These are phyloP conservation scores for Scolanthus callimorphus DNA, from an alignment of 92 coral and sea anemone species.

Conservation along the genomic window DNA sequence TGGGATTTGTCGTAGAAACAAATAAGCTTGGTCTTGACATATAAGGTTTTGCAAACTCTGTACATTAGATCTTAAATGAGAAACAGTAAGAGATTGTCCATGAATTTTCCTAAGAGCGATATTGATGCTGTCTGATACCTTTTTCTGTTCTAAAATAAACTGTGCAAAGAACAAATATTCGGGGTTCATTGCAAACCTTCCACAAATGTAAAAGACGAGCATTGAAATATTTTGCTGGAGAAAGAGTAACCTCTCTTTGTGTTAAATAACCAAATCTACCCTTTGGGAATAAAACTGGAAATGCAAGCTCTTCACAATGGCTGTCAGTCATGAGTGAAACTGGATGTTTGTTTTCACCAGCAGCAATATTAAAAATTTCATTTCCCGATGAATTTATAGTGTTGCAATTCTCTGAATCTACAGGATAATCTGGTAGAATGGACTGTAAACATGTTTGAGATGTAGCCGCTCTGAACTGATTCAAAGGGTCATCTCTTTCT, in stretches of 20 bases:
- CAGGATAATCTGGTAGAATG: conserved; percentile 47
- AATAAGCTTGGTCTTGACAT: conserved; percentile 21
- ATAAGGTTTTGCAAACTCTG: conserved; percentile 54
- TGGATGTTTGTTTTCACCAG: conserved; percentile 55
- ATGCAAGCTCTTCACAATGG: conserved; percentile 53
- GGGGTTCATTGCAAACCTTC: conserved; percentile 44
- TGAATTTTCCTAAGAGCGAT: conserved; percentile 49
- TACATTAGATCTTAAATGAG: conserved; percentile 43
- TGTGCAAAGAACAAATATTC: conserved; percentile 55
- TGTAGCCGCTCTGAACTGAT: conserved; percentile 35
- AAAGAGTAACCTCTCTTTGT: conserved; percentile 24
- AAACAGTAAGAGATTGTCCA: conserved; percentile 30
- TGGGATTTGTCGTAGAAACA: conserved; percentile 54
- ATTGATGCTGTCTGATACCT: conserved; percentile 10
- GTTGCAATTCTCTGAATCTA: conserved; percentile 7
- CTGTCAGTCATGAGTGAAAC: conserved; percentile 43
- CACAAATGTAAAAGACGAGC: conserved; percentile 24
- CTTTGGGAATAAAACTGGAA: conserved; percentile 63
- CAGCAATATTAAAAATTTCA: conserved; percentile 45
- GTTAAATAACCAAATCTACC: conserved; percentile 47
- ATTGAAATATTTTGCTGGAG: conserved; percentile 27
- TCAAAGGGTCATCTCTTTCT: conserved; percentile 44
- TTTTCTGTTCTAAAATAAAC: conserved; percentile 56
- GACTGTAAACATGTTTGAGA: conserved; percentile 55
- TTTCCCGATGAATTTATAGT: conserved; percentile 22